phyloP scores from a whole-genome alignment of 92 coral and sea anemone species.

The Hydrozoanthus gracilis region DNA sequence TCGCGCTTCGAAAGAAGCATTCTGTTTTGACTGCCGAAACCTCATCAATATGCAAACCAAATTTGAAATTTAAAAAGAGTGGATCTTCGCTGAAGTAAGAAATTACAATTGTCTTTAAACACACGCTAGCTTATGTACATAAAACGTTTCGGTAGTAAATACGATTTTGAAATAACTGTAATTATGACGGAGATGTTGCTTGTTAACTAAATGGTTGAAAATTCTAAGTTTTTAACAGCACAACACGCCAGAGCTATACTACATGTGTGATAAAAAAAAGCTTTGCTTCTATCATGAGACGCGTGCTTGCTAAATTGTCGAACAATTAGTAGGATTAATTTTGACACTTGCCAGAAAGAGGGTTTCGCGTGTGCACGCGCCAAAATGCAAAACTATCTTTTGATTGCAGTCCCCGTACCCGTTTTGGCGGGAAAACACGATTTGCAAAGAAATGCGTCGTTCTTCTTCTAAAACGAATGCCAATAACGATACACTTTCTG shows the following conservation, averaged over 20 bases:
- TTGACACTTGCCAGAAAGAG: constrained; percentile 11
- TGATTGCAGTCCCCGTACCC: not conserved
- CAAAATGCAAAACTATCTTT: not conserved
- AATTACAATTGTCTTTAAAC: constrained; percentile 23
- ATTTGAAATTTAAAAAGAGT: constrained; percentile 25
- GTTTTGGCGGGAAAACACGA: not conserved
- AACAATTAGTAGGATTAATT: constrained; percentile 36
- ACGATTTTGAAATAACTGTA: not conserved
- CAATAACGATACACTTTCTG: not conserved
- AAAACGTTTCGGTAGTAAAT: not conserved
- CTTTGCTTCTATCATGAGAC: not conserved
- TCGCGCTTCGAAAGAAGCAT: too few relatives aligned
- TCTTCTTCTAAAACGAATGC: not conserved
- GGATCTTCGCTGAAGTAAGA: constrained; percentile 26
- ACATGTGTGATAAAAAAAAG: not conserved
- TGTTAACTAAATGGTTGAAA: not conserved
- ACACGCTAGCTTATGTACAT: not conserved
- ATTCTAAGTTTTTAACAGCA: too few relatives aligned
- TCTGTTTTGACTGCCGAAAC: not conserved
- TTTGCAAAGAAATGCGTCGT: not conserved
- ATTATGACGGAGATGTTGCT: not conserved
- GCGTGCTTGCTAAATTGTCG: constrained; percentile 25
- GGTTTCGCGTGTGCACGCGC: not conserved
- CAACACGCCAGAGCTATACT: too few relatives aligned
- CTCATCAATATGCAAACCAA: constrained; percentile 27